Evolutionary conservation across 2,797 vertebrate genomes (phyloP), one percentile per base, ranked within the genome.

Genomic region (Anguilla pacifica): DNA sequence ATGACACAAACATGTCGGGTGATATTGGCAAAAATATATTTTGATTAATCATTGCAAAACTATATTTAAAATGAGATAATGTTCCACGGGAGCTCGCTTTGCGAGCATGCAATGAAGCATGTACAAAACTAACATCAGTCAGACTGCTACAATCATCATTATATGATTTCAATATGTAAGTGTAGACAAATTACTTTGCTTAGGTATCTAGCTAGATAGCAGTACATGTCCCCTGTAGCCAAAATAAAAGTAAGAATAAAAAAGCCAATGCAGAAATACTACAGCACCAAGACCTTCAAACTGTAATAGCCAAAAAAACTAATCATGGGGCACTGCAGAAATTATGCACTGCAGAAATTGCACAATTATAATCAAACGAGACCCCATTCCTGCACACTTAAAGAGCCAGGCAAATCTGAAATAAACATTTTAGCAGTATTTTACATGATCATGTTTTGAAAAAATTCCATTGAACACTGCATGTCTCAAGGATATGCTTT

Each of bases 361-460:
- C 72, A 77, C n/a, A 72, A 28, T 72, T 28, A 28, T 6, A 28
- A 28, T n/a, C 67, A 31, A 72, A 72, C 31, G 25, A 72, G 5
- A 70, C 2, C n/a, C 1, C 64, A 70, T 70, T 70, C 15, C 57
- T 70, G 10, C n/a, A 31, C 10, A 9, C n/a, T 28, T 28, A 77
- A 39, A 39, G 31, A 43, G 31, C 72, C 64, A 67, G 64, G 2
- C 64, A n/a, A 25, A 6, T 67, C 64, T 39, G 72, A 77, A 77
- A 77, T 43, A 15, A 35, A 77, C 11, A 77, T 77, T 17, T 43
- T 11, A 39, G 6, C 72, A 39, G 72, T 3, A 39, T 77, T 77
- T 77, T 77, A 39, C n/a, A 74, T 35, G 17, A 46, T 46, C 74
- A 35, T n/a, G 79, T 49, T 82, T 82, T 43, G 74, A 82, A n/a